phyloP scores from a whole-genome alignment of 2,113 vertebrate genomes.

The Rattus rattus region DNA sequence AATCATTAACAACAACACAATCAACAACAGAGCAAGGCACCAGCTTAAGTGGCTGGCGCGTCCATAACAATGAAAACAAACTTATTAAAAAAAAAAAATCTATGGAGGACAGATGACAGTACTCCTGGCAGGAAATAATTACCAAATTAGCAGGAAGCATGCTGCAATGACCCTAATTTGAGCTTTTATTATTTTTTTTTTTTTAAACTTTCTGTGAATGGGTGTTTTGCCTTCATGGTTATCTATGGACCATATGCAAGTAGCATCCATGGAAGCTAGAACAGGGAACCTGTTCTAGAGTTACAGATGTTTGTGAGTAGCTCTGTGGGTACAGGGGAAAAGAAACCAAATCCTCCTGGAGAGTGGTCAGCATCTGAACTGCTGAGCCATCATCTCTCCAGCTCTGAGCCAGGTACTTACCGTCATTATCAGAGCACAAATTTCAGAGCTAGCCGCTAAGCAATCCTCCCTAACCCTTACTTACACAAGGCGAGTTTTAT shows the following conservation, averaged over 20 bases:
- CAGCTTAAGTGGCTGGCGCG: neutral
- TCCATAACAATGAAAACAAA: slow-evolving; percentile 7
- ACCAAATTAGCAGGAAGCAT: neutral
- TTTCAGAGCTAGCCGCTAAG: neutral
- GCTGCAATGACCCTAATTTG: neutral
- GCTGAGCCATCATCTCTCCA: neutral
- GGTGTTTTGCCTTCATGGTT: neutral
- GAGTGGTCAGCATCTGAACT: neutral
- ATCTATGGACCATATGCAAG: neutral
- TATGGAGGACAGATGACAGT: neutral
- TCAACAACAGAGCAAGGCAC: neutral
- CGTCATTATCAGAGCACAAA: neutral
- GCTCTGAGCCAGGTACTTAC: neutral
- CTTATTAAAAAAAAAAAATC: neutral
- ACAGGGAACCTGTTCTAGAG: neutral
- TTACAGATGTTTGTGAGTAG: neutral
- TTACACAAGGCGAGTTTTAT: neutral
- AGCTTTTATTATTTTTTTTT: neutral
- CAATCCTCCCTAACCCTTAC: neutral
- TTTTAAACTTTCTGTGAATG: neutral
- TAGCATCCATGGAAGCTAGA: neutral
- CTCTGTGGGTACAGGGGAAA: neutral
- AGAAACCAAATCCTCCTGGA: neutral
- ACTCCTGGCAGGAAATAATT: neutral
- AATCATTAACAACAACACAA: neutral